Conservation (phyloP, 2,113 vertebrate genomes). For the Melanostigma gelatinosum region DNA sequence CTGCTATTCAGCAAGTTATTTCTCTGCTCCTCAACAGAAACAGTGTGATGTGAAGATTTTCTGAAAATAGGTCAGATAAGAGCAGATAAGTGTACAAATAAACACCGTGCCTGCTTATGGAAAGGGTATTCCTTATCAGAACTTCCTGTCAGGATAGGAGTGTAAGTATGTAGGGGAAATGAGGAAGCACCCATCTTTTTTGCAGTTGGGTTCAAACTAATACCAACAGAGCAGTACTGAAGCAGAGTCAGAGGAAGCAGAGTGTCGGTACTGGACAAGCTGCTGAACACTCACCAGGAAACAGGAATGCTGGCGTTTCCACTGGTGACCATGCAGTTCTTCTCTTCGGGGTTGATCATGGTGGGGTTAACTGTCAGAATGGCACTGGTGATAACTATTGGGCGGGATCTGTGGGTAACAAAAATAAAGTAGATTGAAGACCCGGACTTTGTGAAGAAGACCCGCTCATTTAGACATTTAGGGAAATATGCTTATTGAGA, state of each 20-base stretch:
- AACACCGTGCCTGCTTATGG: constrained; percentile 39
- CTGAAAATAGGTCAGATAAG: constrained; percentile 57
- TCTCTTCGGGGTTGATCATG: constrained; percentile 95
- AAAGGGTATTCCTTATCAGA: constrained; percentile 55
- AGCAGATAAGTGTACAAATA: not conserved
- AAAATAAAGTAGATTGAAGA: not conserved
- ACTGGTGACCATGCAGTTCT: constrained; percentile 80
- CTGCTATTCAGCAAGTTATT: constrained; percentile 63
- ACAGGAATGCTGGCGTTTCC: constrained; percentile 80
- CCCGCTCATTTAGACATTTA: not conserved
- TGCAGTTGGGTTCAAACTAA: constrained; percentile 31
- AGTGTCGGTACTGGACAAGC: not conserved
- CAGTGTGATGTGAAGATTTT: constrained; percentile 26
- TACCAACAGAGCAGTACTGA: constrained; percentile 5
- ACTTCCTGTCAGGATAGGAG: constrained; percentile 47
- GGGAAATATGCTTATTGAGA: not conserved
- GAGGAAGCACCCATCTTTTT: constrained; percentile 29
- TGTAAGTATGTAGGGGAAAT: constrained; percentile 30
- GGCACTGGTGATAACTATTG: constrained; percentile 88
- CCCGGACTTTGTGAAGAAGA: not conserved
- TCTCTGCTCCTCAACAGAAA: constrained; percentile 31
- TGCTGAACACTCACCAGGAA: constrained; percentile 85
- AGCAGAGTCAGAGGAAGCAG: constrained; percentile 35
- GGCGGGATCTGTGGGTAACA: constrained; percentile 83
- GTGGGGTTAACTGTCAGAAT: constrained; percentile 85